Evolutionary conservation across 2,797 vertebrate genomes (phyloP), one percentile per base, ranked within the genome.

Genomic region (Octomys mimax): DNA sequence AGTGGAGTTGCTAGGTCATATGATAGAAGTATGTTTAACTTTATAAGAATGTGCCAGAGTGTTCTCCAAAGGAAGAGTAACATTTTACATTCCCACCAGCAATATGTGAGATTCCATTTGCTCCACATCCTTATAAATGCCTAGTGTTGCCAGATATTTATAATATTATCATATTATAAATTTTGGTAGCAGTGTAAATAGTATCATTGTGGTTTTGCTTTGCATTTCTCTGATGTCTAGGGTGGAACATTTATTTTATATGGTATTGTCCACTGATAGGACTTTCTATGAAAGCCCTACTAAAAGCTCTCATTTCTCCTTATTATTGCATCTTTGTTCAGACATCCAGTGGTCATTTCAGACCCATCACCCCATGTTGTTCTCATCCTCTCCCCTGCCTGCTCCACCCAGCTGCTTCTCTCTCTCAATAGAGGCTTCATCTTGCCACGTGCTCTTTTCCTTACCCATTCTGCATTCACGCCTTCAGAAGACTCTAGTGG

Each of bases 21-120:
- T 80, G 42, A 59, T 61, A 87, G 49, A 46, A 8, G 19, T 64
- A 91, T 68, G 13, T 79, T 95, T 92, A 93, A 64, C 21, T 80
- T 92, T 88, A 52, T 68, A 83, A 82, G 57, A 31, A 87, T 49
- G 36, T 57, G 31, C 64, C 91, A 49, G 61, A 52, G 9, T 70
- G 5, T 89, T 94, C 92, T 81, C 24, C 52, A 73, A 79, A 94
- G 42, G 39, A 12, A 82, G 9, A 54, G 19, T 92, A 68, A 28
- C 61, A 78, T 92, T 86, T 94, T 79, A 62, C 10, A 52, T 82
- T 80, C 68, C 62, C 62, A 73, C 70, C 54, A 95, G 70, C 18
- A 92, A 78, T 92, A 64, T 93, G 59, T 89, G n/a, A 93, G 42
- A 86, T 78, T 85, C 66, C 54, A 39, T 77, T 86, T 91, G 75